A percentile compares a stretch with the other conserved stretches of the same genome.
These are phyloP conservation scores for Chaetops frenatus DNA, from an alignment of 2,113 vertebrate genomes.

Conservation along the genomic window DNA sequence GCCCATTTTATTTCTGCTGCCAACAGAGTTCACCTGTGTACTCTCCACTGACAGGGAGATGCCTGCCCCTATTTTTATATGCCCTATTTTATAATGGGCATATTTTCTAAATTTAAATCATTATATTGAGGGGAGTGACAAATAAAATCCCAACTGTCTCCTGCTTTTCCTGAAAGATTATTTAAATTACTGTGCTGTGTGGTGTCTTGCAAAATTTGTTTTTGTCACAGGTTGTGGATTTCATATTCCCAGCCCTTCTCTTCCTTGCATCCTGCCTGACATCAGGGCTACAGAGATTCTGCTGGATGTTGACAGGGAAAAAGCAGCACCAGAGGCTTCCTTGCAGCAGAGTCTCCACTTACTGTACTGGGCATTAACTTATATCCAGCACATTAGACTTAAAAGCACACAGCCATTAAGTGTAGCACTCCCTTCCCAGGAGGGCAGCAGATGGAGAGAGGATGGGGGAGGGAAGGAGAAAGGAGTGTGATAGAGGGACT, in stretches of 20 bases:
- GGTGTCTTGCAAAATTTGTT: background rate
- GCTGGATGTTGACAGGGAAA: background rate
- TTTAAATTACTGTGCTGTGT: background rate
- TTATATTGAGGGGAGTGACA: background rate
- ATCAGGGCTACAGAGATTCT: background rate
- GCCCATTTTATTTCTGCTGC: background rate
- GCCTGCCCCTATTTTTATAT: background rate
- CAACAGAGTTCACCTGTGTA: background rate
- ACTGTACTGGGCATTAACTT: background rate
- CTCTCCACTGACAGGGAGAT: background rate
- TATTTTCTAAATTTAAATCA: background rate
- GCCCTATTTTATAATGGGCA: background rate
- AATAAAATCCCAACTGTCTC: background rate
- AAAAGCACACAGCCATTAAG: conserved; percentile 11
- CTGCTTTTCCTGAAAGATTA: background rate
- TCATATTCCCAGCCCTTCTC: background rate
- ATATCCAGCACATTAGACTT: conserved; percentile 27
- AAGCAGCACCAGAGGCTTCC: background rate
- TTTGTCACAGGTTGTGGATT: background rate
- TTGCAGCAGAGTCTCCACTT: background rate
- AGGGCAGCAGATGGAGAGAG: conserved; percentile 19
- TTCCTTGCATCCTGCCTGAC: background rate
- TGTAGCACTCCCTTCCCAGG: conserved; percentile 18
- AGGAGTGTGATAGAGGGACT: background rate
- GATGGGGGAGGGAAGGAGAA: background rate